These are phyloP conservation scores for Calephelis nemesis DNA, from an alignment of 1,140 invertebrate species.

Conservation along the genomic window DNA sequence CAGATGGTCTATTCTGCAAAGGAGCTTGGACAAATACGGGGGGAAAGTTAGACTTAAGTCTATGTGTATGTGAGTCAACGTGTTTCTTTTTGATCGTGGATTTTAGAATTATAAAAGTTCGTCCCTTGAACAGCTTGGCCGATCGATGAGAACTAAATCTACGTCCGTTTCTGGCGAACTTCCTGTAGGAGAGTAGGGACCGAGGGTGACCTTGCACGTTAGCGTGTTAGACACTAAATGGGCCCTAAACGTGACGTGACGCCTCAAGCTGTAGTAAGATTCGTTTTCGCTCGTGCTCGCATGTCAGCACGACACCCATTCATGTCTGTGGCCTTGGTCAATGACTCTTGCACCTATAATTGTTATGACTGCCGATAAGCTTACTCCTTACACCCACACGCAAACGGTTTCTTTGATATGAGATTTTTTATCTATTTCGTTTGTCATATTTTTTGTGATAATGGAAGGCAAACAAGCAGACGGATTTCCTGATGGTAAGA, in stretches of 20 bases:
- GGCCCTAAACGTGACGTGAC: slow-evolving; percentile 27
- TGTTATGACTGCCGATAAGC: slow-evolving; percentile 34
- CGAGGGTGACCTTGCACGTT: background rate
- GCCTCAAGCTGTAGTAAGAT: slow-evolving; percentile 32
- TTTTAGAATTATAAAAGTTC: too few species aligned
- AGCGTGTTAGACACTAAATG: slow-evolving; percentile 27
- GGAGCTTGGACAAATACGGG: too few species aligned
- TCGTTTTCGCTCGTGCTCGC: slow-evolving; percentile 45
- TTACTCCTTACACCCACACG: background rate
- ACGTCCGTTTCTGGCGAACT: background rate
- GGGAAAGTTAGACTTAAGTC: too few species aligned
- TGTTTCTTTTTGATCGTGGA: too few species aligned
- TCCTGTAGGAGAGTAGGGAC: background rate
- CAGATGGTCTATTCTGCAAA: too few species aligned
- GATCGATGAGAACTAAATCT: too few species aligned
- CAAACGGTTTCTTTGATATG: background rate
- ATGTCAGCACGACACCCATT: slow-evolving; percentile 42
- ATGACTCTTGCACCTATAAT: slow-evolving; percentile 43
- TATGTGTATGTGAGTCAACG: too few species aligned
- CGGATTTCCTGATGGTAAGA: too few species aligned
- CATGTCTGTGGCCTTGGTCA: slow-evolving; percentile 37
- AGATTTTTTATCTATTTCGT: background rate
- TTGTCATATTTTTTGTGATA: too few species aligned
- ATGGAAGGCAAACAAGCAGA: too few species aligned
- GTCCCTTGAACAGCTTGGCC: too few species aligned